A percentile compares a stretch with the other conserved stretches of the same genome.
These are phyloP conservation scores for Thamnophis elegans DNA, from an alignment of 2,797 vertebrate genomes.

Conservation along the genomic window DNA sequence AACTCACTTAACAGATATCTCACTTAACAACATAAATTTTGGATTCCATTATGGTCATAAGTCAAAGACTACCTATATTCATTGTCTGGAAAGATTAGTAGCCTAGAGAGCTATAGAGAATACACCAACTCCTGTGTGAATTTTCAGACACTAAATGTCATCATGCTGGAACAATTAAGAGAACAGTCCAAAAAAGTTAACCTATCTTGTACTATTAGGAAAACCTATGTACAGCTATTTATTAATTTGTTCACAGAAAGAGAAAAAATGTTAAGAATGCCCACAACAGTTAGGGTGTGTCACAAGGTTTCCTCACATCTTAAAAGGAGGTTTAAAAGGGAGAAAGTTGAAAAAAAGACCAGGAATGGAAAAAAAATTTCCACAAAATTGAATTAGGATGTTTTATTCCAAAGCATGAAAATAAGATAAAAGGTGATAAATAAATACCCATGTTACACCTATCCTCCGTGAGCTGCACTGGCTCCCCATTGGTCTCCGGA, in stretches of 20 bases:
- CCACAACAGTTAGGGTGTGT: neutral
- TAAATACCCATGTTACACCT: no score
- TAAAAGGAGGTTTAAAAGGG: neutral
- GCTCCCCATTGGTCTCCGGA: no score
- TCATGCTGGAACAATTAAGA: neutral
- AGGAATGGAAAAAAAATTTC: neutral
- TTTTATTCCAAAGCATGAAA: neutral
- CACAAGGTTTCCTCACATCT: neutral
- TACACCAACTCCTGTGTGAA: neutral
- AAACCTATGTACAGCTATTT: neutral
- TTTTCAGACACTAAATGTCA: neutral
- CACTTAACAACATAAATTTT: no score
- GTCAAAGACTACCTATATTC: neutral
- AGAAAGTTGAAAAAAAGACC: neutral
- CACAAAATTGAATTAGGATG: neutral
- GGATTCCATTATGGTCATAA: no score
- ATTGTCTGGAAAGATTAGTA: neutral
- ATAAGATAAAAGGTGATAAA: neutral
- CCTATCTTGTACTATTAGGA: neutral
- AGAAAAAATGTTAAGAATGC: neutral
- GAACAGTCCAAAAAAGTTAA: neutral
- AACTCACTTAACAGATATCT: no score
- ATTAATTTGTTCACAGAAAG: neutral
- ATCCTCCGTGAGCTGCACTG: no score
- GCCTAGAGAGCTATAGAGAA: neutral